Conservation (phyloP, 1,140 invertebrate genomes). For the Brachionus asplanchnoidis region DNA sequence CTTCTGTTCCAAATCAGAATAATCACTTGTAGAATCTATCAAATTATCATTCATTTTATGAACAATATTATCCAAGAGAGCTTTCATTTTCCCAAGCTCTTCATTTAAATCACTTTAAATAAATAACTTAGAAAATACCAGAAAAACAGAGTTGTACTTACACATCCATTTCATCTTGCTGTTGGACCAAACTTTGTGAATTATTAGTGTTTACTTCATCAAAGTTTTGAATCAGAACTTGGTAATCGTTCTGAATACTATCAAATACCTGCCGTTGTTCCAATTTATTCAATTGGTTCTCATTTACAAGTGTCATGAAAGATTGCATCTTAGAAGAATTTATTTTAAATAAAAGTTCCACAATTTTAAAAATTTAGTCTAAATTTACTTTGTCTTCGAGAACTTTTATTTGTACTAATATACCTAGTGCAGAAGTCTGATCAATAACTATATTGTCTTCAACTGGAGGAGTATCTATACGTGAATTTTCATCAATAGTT, state of each 20-base stretch:
- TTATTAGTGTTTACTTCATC: background rate
- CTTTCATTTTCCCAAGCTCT: conserved; percentile 32
- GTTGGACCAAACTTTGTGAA: background rate
- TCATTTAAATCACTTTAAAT: conserved; percentile 34
- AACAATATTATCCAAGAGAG: conserved; percentile 29
- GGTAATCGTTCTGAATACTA: conserved; percentile 30
- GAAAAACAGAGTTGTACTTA: background rate
- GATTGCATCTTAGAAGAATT: conserved; percentile 37
- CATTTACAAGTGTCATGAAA: conserved; percentile 32
- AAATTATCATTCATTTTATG: conserved; percentile 37
- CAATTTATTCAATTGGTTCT: conserved; percentile 36
- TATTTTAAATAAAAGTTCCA: background rate
- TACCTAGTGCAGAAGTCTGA: conserved; percentile 12
- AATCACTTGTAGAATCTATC: background rate
- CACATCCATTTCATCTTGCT: conserved; percentile 29
- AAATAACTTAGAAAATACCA: background rate
- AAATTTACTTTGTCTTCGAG: conserved; percentile 9
- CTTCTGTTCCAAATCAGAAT: background rate
- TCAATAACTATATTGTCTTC: conserved; percentile 28
- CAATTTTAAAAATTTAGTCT: background rate
- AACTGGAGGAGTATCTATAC: background rate
- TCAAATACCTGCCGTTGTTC: conserved; percentile 30
- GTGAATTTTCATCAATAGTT: background rate
- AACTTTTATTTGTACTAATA: conserved; percentile 35
- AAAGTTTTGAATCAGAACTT: conserved; percentile 15